Evolutionary conservation across 64 coral and sea anemone genomes (phyloP).

Genomic region (Catalaphyllia jardinei): DNA sequence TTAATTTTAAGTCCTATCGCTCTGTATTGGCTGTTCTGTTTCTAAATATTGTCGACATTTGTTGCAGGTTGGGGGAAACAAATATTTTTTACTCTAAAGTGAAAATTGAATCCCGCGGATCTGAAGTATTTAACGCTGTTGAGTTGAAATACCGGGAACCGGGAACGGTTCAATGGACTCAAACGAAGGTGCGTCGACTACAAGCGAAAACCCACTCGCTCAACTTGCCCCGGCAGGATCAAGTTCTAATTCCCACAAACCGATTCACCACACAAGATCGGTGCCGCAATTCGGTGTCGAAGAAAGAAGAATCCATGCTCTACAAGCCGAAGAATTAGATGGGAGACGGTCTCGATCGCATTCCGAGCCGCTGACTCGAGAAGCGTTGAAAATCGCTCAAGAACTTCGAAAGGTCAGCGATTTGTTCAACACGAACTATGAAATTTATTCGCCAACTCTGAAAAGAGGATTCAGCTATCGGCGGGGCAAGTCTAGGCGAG

Average conservation of each 20-base stretch:
- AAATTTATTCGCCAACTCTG: not conserved
- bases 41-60: no score
- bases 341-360: slow-evolving; percentile 25
- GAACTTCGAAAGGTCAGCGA: slow-evolving; percentile 19
- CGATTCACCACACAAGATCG: not conserved
- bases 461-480: not conserved
- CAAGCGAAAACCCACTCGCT: not conserved
- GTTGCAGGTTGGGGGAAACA: no score
- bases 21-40: no score
- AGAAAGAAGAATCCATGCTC: slow-evolving; percentile 3
- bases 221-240: not conserved
- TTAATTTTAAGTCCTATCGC: not conserved
- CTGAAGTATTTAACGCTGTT: no score
- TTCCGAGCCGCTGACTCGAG: slow-evolving; percentile 25
- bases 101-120: no score
- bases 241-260: not conserved
- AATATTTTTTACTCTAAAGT: no score
- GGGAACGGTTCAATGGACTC: not conserved
- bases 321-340: not conserved
- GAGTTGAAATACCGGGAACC: not conserved
- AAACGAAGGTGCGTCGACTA: not conserved
- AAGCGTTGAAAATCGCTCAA: slow-evolving; percentile 8
- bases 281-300: not conserved
- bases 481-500: slow-evolving; percentile 7
- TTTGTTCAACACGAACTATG: slow-evolving; percentile 30